phyloP scores from a whole-genome alignment of 1,140 invertebrate genomes.

The Diachasma alloeum region DNA sequence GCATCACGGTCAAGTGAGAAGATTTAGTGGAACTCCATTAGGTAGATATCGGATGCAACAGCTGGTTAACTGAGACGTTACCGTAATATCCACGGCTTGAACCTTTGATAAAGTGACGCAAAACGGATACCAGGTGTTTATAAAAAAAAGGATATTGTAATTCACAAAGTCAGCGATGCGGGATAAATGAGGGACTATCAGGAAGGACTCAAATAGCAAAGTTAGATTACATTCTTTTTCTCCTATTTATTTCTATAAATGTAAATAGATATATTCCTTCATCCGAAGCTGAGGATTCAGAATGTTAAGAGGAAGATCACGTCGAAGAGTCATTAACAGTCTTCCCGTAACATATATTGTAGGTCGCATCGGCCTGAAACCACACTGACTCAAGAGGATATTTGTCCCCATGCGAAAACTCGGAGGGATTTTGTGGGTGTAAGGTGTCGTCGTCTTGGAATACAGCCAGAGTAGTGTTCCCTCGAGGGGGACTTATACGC shows the following conservation, averaged over 20 bases:
- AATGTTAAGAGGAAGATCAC: background rate
- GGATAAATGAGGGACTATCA: background rate
- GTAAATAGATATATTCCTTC: no score
- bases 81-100: constrained; percentile 29
- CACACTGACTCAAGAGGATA: constrained; percentile 13
- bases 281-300: background rate
- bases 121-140: constrained; percentile 29
- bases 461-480: constrained; percentile 41
- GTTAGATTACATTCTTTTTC: no score
- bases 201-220: no score
- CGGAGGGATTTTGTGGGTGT: constrained; percentile 54
- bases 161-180: no score
- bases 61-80: constrained; percentile 31
- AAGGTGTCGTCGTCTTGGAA: constrained; percentile 59
- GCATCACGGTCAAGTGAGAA: constrained; percentile 14
- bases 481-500: constrained; percentile 35
- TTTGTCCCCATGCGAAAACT: constrained; percentile 40
- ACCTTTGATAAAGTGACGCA: constrained; percentile 3
- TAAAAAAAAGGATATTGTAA: background rate
- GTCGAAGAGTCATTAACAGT: background rate
- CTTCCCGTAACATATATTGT: background rate
- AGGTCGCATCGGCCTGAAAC: background rate
- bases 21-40: constrained; percentile 14
- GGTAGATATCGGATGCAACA: constrained; percentile 20
- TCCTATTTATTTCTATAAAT: no score